phyloP scores from a whole-genome alignment of 1,140 invertebrate genomes.

The Calycopis cecrops region DNA sequence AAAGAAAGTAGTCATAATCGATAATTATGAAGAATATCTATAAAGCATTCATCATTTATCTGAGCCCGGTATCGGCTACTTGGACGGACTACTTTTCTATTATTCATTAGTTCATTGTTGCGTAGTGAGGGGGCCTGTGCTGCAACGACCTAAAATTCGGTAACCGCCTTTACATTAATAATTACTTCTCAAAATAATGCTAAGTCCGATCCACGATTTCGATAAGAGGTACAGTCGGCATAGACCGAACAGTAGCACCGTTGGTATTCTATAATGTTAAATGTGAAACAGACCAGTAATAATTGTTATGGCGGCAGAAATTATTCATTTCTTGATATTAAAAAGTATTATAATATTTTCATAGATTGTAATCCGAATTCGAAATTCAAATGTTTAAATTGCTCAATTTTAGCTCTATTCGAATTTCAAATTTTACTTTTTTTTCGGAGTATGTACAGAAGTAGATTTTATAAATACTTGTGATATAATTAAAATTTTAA shows the following conservation, averaged over 20 bases:
- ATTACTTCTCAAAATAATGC: conserved; percentile 74
- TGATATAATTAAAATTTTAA: too few relatives aligned
- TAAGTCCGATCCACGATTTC: conserved; percentile 61
- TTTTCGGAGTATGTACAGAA: too few relatives aligned
- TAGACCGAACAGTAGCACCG: conserved; percentile 14
- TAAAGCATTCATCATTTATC: conserved; percentile 67
- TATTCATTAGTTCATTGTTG: conserved; percentile 67
- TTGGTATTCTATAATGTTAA: too few relatives aligned
- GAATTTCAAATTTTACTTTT: too few relatives aligned
- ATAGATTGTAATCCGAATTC: too few relatives aligned
- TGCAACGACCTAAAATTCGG: conserved; percentile 64
- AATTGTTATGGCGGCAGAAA: neutral
- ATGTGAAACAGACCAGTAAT: conserved; percentile 4
- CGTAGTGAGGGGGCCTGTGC: conserved; percentile 34
- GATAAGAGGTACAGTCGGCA: conserved; percentile 60
- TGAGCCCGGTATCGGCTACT: conserved; percentile 55
- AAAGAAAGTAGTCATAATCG: conserved; percentile 29
- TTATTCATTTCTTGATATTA: neutral
- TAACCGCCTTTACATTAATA: conserved; percentile 69
- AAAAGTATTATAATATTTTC: too few relatives aligned
- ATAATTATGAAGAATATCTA: conserved; percentile 45
- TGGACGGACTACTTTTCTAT: conserved; percentile 61
- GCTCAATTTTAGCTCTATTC: too few relatives aligned
- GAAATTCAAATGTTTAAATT: too few relatives aligned
- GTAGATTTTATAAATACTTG: too few relatives aligned